Evolutionary conservation across 2,888 invertebrate species (phyloP).

Genomic region (Ferrisia virgata): DNA sequence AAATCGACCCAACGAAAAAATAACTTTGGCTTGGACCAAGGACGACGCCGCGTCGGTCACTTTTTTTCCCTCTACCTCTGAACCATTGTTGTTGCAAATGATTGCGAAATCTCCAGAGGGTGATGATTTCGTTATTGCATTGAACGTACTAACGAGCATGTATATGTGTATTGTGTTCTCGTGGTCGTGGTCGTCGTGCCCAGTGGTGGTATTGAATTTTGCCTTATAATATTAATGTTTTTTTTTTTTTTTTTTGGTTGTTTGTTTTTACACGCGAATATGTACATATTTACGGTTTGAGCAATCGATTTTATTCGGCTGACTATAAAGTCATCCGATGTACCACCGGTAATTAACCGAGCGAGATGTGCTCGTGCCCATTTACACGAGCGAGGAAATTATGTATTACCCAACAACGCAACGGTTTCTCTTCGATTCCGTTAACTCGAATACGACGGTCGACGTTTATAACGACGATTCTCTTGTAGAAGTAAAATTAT

Average conservation of each 20-base stretch:
- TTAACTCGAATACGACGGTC: neutral
- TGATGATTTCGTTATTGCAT: neutral
- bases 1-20: neutral
- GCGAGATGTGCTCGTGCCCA: no score
- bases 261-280: neutral
- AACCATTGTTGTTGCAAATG: neutral
- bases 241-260: no score
- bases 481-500: neutral
- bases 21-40: neutral
- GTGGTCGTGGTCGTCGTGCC: neutral
- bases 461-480: neutral
- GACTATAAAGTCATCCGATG: neutral
- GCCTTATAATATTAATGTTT: neutral
- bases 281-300: neutral
- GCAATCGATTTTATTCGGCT: neutral
- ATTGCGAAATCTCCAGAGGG: neutral
- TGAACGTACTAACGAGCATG: no score
- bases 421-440: neutral
- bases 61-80: neutral
- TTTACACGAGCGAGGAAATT: neutral
- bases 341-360: neutral
- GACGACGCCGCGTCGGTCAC: neutral
- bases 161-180: neutral
- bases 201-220: neutral
- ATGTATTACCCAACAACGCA: neutral